phyloP scores from a whole-genome alignment of 1,140 invertebrate species.

The Dendroctonus valens region DNA sequence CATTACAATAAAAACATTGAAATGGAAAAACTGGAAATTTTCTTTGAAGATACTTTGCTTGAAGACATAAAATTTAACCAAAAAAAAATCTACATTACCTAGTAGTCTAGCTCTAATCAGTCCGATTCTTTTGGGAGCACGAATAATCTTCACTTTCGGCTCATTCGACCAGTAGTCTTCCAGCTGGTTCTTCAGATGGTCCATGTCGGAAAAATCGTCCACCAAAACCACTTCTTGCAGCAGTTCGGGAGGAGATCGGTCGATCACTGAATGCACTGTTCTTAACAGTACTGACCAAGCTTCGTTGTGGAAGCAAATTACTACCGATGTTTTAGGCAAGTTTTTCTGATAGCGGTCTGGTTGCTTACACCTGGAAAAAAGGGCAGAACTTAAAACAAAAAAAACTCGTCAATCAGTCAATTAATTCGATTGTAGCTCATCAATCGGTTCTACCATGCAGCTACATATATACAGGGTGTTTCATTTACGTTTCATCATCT shows the following conservation, averaged over 20 bases:
- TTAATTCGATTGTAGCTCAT: too few relatives aligned
- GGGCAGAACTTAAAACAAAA: too few relatives aligned
- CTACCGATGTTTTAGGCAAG: conserved; percentile 88
- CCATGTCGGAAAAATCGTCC: conserved; percentile 96
- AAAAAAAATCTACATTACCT: too few relatives aligned
- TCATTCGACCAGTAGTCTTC: conserved; percentile 89
- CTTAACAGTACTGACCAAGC: conserved; percentile 90
- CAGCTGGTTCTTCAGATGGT: conserved; percentile 86
- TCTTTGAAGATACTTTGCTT: too few relatives aligned
- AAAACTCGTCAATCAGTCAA: too few relatives aligned
- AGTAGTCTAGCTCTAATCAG: conserved; percentile 89
- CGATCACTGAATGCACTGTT: conserved; percentile 90
- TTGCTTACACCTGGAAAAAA: conserved; percentile 78
- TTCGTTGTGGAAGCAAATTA: conserved; percentile 97
- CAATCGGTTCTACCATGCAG: too few relatives aligned
- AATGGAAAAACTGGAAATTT: too few relatives aligned
- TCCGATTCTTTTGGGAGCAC: conserved; percentile 82
- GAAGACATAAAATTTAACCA: too few relatives aligned
- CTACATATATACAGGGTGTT: too few relatives aligned
- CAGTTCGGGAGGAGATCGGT: conserved; percentile 81
- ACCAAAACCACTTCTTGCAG: conserved; percentile 94
- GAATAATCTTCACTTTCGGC: conserved; percentile 86
- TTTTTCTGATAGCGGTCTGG: conserved; percentile 71
- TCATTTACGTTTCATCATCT: too few relatives aligned
- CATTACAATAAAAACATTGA: too few relatives aligned